phyloP scores from a whole-genome alignment of 2,797 vertebrate genomes.

The Eulemur albifrons region DNA sequence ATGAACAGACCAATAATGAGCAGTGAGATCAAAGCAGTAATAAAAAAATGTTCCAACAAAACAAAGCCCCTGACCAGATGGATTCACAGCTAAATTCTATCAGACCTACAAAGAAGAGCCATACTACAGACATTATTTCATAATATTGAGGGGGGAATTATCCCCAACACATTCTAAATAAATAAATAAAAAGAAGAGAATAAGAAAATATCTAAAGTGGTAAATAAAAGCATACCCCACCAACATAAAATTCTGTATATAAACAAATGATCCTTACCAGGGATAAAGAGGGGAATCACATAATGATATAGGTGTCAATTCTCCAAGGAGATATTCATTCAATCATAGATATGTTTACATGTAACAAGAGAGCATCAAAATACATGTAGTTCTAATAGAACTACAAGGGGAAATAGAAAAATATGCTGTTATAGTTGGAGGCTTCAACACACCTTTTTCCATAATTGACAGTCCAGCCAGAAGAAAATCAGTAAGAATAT shows the following conservation, averaged over 20 bases:
- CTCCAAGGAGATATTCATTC: not conserved
- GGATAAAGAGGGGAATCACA: not conserved
- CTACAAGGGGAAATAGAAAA: not conserved
- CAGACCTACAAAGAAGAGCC: too few relatives aligned
- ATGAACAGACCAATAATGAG: too few relatives aligned
- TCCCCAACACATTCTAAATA: not conserved
- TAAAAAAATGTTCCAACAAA: too few relatives aligned
- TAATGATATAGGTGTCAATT: not conserved
- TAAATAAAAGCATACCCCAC: not conserved
- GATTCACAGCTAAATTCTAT: too few relatives aligned
- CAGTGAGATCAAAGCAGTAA: too few relatives aligned
- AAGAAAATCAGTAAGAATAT: not conserved
- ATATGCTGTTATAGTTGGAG: not conserved
- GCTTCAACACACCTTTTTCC: not conserved
- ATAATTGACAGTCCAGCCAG: not conserved
- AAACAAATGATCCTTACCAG: not conserved
- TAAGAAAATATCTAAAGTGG: not conserved
- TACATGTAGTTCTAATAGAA: not conserved
- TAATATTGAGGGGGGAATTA: too few relatives aligned
- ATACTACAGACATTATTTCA: too few relatives aligned
- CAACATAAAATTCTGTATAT: not conserved
- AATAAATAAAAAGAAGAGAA: not conserved
- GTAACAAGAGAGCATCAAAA: not conserved
- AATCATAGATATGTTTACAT: not conserved
- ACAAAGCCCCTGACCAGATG: too few relatives aligned